phyloP scores from a whole-genome alignment of 37 sponge, comb jelly and placozoan genomes.

The Chondrilla cf. caribensis region DNA sequence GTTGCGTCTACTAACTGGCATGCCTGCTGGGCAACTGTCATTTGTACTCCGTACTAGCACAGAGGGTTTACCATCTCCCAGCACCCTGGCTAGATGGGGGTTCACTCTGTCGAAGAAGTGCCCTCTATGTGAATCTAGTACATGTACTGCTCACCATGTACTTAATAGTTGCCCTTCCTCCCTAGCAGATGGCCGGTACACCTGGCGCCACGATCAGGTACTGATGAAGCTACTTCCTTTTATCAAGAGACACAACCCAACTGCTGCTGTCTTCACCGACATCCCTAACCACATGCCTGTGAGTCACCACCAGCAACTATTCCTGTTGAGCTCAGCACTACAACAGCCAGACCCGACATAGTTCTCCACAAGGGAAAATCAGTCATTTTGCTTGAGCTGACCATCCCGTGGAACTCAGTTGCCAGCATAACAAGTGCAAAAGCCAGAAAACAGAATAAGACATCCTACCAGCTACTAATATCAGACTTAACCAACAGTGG shows the following conservation, averaged over 20 bases:
- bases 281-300: neutral
- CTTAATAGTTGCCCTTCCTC: slow-evolving; percentile 7
- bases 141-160: slow-evolving; percentile 10
- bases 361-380: neutral
- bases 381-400: neutral
- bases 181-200: slow-evolving; percentile 22
- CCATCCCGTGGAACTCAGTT: neutral
- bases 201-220: slow-evolving; percentile 24
- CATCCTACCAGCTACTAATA: neutral
- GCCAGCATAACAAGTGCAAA: neutral
- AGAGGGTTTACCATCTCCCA: slow-evolving; percentile 22
- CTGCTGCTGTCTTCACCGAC: neutral
- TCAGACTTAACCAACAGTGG: neutral
- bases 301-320: neutral
- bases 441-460: neutral
- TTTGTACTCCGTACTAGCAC: neutral
- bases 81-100: slow-evolving; percentile 26
- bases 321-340: neutral
- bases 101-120: neutral
- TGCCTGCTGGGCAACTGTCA: slow-evolving; percentile 22
- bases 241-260: neutral
- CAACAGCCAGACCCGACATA: neutral
- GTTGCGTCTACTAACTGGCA: neutral
- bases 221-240: neutral
- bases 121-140: neutral